Evolutionary conservation across 2,113 vertebrate species (phyloP).

Genomic region (Heterotis niloticus): DNA sequence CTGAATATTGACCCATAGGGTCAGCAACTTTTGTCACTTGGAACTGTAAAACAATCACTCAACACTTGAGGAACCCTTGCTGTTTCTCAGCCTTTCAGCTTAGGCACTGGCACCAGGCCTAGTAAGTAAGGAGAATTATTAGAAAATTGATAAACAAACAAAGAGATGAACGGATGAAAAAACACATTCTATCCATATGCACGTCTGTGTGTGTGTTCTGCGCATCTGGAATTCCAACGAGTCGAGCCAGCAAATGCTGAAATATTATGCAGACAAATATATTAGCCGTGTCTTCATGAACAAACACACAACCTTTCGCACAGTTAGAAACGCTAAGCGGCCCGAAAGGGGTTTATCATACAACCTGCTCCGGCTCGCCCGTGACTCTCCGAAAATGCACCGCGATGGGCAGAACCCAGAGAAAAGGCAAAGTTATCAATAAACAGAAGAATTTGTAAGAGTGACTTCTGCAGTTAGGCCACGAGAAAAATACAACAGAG

Average conservation of each 20-base stretch:
- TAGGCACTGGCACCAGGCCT: neutral
- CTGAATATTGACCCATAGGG: slow-evolving; percentile 17
- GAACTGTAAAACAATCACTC: neutral
- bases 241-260: too few relatives aligned
- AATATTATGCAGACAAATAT: too few relatives aligned
- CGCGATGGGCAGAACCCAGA: slow-evolving; percentile 47
- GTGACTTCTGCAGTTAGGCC: slow-evolving; percentile 70
- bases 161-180: neutral
- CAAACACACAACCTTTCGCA: too few relatives aligned
- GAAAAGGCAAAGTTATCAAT: slow-evolving; percentile 58
- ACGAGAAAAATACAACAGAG: slow-evolving; percentile 78
- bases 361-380: too few relatives aligned
- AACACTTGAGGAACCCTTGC: neutral
- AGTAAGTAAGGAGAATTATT: neutral
- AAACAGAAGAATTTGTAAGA: slow-evolving; percentile 64
- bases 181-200: too few relatives aligned
- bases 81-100: too few relatives aligned
- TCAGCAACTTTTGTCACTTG: neutral
- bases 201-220: too few relatives aligned
- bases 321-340: too few relatives aligned
- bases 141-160: neutral
- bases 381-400: too few relatives aligned
- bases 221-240: too few relatives aligned
- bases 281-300: too few relatives aligned
- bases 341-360: too few relatives aligned